phyloP scores from a whole-genome alignment of 1,140 invertebrate species.

The Aricia agestis region DNA sequence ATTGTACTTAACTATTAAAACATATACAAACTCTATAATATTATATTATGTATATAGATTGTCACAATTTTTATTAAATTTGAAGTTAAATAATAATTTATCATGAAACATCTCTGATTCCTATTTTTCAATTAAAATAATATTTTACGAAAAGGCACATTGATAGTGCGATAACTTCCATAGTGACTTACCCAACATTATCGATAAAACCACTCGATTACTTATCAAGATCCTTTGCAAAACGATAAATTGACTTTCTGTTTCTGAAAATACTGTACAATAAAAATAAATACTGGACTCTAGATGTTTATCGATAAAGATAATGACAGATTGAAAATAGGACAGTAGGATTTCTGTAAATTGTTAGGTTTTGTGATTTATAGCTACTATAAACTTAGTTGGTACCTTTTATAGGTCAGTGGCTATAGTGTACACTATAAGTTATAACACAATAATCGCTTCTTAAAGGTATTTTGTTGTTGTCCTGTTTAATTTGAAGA shows the following conservation, averaged over 20 bases:
- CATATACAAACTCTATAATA: too few species aligned
- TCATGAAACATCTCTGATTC: too few species aligned
- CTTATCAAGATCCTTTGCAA: slow-evolving; percentile 50
- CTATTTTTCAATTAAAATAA: slow-evolving; percentile 55
- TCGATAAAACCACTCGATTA: slow-evolving; percentile 62
- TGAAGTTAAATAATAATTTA: too few species aligned
- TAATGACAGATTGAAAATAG: slow-evolving; percentile 10
- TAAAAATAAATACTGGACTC: background rate
- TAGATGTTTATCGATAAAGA: slow-evolving; percentile 5
- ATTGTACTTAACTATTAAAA: too few species aligned
- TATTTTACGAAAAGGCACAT: slow-evolving; percentile 39
- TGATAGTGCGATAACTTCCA: slow-evolving; percentile 57
- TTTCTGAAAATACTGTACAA: slow-evolving; percentile 3
- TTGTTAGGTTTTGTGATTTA: background rate
- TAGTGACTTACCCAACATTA: slow-evolving; percentile 62
- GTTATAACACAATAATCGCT: too few species aligned
- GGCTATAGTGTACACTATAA: too few species aligned
- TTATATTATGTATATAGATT: too few species aligned
- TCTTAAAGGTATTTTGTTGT: too few species aligned
- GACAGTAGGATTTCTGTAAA: slow-evolving; percentile 4
- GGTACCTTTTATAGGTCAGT: background rate
- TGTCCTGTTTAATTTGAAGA: too few species aligned
- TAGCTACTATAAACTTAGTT: background rate
- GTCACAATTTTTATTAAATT: too few species aligned
- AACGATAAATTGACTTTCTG: slow-evolving; percentile 29